Evolutionary conservation across 2,113 vertebrate species (phyloP).

Genomic region (Syngnathus scovelli): DNA sequence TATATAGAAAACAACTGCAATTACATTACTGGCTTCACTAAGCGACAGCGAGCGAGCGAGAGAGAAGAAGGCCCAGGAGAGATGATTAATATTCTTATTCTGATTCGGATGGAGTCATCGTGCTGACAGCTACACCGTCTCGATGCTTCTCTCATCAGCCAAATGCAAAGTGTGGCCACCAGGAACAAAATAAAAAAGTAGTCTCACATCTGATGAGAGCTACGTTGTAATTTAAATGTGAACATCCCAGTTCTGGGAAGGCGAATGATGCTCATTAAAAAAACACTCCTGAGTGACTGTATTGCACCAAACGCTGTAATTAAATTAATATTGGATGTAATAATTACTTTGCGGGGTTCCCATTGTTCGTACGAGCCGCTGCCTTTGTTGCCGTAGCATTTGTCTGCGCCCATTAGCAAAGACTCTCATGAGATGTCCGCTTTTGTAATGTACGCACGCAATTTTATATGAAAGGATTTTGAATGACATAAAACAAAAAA

Average conservation of each 20-base stretch:
- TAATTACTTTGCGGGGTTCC: slow-evolving; percentile 80
- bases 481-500: background rate
- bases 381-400: slow-evolving; percentile 81
- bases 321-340: slow-evolving; percentile 81
- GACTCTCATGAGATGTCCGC: slow-evolving; percentile 87
- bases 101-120: slow-evolving; percentile 45
- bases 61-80: slow-evolving; percentile 55
- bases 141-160: slow-evolving; percentile 39
- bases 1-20: slow-evolving; percentile 66
- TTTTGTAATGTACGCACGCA: slow-evolving; percentile 10
- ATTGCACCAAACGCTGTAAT: slow-evolving; percentile 74
- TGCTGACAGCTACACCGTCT: slow-evolving; percentile 45
- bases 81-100: slow-evolving; percentile 65
- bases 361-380: slow-evolving; percentile 80
- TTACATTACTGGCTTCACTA: slow-evolving; percentile 61
- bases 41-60: background rate
- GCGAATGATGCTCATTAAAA: slow-evolving; percentile 63
- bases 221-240: slow-evolving; percentile 59
- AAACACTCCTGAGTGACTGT: slow-evolving; percentile 68
- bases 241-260: slow-evolving; percentile 55
- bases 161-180: slow-evolving; percentile 24
- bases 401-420: slow-evolving; percentile 87
- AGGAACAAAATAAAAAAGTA: slow-evolving; percentile 13
- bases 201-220: slow-evolving; percentile 46
- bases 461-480: background rate